phyloP scores from a whole-genome alignment of 2,888 invertebrate genomes.

The Papilio gigon region DNA sequence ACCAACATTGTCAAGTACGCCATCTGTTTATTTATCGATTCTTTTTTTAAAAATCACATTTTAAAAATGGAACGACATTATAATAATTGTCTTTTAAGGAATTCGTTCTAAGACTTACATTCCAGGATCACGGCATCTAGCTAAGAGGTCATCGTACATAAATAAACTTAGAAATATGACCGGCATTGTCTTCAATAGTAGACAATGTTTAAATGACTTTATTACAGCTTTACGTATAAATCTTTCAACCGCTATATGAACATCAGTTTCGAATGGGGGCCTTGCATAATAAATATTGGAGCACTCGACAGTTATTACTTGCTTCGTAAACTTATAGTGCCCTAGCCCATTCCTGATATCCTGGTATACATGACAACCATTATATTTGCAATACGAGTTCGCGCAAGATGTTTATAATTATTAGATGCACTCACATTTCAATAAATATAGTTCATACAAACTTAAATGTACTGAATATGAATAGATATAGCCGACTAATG shows the following conservation, averaged over 20 bases:
- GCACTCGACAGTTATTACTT: constrained; percentile 39
- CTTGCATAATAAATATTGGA: constrained; percentile 35
- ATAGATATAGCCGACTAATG: too few species aligned
- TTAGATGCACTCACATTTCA: background rate
- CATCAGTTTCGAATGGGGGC: constrained; percentile 28
- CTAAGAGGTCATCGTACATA: constrained; percentile 27
- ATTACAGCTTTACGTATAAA: constrained; percentile 33
- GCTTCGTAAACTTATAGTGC: constrained; percentile 33
- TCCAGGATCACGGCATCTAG: too few species aligned
- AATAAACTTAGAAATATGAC: constrained; percentile 36
- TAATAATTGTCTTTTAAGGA: too few species aligned
- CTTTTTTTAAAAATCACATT: too few species aligned
- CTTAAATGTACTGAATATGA: too few species aligned
- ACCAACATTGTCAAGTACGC: too few species aligned
- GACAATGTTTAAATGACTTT: constrained; percentile 30
- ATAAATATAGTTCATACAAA: background rate
- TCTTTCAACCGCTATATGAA: constrained; percentile 28
- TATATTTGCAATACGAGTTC: constrained; percentile 18
- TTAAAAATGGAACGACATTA: too few species aligned
- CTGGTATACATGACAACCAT: constrained; percentile 29
- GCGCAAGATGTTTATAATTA: background rate
- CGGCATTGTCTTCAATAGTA: constrained; percentile 30
- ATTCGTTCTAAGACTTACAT: too few species aligned
- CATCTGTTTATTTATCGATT: too few species aligned
- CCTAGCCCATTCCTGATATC: constrained; percentile 32